Conservation (phyloP, 2,797 vertebrate species). For the Gadopsis marmoratus region DNA sequence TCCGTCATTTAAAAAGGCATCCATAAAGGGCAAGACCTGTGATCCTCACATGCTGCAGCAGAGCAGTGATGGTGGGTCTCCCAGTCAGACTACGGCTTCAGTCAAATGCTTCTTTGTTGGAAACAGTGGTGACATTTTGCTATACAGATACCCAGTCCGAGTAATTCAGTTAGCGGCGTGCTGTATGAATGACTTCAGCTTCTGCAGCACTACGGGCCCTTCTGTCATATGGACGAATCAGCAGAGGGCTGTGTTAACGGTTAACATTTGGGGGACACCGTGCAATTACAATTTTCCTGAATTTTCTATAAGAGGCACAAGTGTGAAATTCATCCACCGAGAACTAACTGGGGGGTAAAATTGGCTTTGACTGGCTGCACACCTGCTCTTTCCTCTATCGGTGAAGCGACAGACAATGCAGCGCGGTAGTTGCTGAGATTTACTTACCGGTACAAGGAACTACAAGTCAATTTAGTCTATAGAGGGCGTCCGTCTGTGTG, state of each 20-base stretch:
- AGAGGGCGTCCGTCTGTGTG: not conserved
- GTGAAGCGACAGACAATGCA: conserved; percentile 1
- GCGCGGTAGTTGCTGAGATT: not conserved
- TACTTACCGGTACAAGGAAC: not conserved
- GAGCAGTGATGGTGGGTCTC: conserved; percentile 25
- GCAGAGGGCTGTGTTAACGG: conserved; percentile 24
- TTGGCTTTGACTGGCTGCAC: conserved; percentile 47
- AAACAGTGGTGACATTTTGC: conserved; percentile 64
- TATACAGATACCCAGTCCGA: conserved; percentile 19
- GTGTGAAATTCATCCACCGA: conserved; percentile 29
- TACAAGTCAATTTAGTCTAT: not conserved
- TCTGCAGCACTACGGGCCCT: conserved; percentile 26
- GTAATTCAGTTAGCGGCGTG: conserved; percentile 45
- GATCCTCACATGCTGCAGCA: conserved; percentile 70
- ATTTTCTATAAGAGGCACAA: conserved; percentile 32
- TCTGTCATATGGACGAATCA: conserved; percentile 8
- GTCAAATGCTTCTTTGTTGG: conserved; percentile 65
- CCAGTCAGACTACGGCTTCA: conserved; percentile 20
- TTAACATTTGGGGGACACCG: conserved; percentile 21
- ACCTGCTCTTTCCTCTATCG: conserved; percentile 31
- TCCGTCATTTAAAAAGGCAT: conserved; percentile 43
- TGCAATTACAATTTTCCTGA: conserved; percentile 25
- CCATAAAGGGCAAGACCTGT: conserved; percentile 57
- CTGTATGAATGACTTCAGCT: conserved; percentile 25
- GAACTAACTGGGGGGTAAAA: conserved; percentile 50